Conservation (phyloP, 2,113 vertebrate genomes). For the Thymallus thymallus region DNA sequence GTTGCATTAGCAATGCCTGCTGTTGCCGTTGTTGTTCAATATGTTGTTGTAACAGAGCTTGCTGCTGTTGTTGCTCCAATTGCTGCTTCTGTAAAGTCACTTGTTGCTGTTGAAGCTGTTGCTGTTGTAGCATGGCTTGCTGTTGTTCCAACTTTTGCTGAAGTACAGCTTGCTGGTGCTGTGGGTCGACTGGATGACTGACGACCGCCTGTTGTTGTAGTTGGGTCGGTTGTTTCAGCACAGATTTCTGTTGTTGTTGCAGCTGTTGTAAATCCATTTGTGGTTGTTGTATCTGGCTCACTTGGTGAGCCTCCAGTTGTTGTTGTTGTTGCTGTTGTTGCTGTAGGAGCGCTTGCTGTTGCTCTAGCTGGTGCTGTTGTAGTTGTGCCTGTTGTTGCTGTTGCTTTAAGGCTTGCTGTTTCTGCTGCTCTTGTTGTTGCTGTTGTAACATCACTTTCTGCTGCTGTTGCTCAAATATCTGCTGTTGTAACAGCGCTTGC, state of each 20-base stretch:
- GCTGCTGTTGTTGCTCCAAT: conserved; percentile 37
- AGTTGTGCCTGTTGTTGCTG: conserved; percentile 40
- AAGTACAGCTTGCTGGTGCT: conserved; percentile 8
- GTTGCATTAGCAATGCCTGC: conserved; percentile 46
- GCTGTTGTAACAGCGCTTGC: conserved; percentile 45
- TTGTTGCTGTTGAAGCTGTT: conserved; percentile 13
- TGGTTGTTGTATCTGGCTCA: background rate
- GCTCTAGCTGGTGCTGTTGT: conserved; percentile 36
- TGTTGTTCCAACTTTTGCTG: conserved; percentile 5
- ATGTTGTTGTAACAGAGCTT: conserved; percentile 52
- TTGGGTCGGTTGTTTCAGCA: background rate
- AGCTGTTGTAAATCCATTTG: background rate
- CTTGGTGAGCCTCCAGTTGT: conserved; percentile 1
- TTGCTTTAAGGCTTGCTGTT: conserved; percentile 8
- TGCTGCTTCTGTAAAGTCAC: conserved; percentile 18
- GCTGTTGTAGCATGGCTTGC: conserved; percentile 25
- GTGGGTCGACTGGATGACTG: background rate
- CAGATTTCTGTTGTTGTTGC: background rate
- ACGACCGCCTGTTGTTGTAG: background rate
- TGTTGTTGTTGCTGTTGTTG: conserved; percentile 6
- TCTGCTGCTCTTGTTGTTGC: conserved; percentile 54
- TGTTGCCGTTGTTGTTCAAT: conserved; percentile 62
- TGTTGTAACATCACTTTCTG: conserved; percentile 39
- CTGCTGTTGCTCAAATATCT: conserved; percentile 53
- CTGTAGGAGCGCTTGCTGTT: conserved; percentile 36